Conservation (phyloP, 2,797 vertebrate genomes). For the Cephalopachus bancanus region DNA sequence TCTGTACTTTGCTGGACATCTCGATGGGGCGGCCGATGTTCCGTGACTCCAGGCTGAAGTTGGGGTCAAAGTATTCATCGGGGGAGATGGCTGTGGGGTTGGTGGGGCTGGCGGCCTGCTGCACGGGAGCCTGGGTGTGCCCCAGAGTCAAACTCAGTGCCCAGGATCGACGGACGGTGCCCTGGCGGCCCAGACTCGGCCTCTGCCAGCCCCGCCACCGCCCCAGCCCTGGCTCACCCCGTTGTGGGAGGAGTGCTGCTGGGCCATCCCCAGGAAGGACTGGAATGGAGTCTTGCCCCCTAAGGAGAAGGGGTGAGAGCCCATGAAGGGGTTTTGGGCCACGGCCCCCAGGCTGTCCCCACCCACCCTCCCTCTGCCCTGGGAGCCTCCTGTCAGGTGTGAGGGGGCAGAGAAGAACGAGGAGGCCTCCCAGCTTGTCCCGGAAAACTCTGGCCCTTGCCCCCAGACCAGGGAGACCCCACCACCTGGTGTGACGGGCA, state of each 20-base stretch:
- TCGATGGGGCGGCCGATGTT: constrained; percentile 97
- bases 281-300: constrained; percentile 97
- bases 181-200: not conserved
- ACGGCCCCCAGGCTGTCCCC: not conserved
- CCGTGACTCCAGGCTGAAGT: constrained; percentile 94
- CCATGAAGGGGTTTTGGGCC: not conserved
- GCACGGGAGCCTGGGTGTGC: constrained; percentile 92
- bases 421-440: not conserved
- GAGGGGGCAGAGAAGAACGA: not conserved
- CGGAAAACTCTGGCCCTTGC: not conserved
- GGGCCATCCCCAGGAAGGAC: constrained; percentile 97
- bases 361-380: not conserved
- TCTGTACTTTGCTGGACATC: constrained; percentile 97
- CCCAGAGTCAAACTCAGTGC: constrained; percentile 7
- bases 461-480: not conserved
- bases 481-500: not conserved
- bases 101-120: constrained; percentile 95
- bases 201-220: not conserved
- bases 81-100: constrained; percentile 98
- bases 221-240: constrained; percentile 90
- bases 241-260: constrained; percentile 95
- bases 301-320: constrained; percentile 78
- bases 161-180: fast-evolving
- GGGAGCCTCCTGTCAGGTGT: not conserved
- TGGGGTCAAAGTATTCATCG: constrained; percentile 96